Base-by-base conservation (phyloP, 2,888 invertebrate genomes). In the Ecdyonurus torrentis region DNA sequence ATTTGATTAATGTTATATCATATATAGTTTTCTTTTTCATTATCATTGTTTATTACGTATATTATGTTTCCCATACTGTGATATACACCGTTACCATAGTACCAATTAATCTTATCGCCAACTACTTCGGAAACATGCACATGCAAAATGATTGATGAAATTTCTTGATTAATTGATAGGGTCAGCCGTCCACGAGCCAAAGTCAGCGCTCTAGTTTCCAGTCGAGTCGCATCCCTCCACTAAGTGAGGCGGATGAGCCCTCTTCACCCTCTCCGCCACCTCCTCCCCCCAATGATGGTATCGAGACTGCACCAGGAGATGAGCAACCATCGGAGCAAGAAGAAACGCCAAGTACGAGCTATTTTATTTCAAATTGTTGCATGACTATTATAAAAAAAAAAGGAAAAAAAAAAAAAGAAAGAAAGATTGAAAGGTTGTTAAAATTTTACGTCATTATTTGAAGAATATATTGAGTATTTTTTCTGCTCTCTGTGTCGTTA, bases 221-320 rank as follows among this genome's bases (percentile, higher is more conserved):
- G 59, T 63, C 63, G 2, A 24, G 52, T 63, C 63, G 63, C 23
- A 63, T 63, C 23, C 63, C 63, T 59, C 63, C 63, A 19, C 50
- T 63, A 23, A 63, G 59, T 19, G 63, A 63, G 58, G 63, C 58
- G 1, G 63, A 63, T 18, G 63, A 63, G 24, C 63, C 63, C 20
- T 24, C 25, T 3, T 10, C 63, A 7, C 59, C 63, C 1, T 20
- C 52, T 5, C 58, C 63, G 19, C 58, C 58, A 15, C 52, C 63
- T 25, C 63, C 63, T 15, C 58, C 63, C 1, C 61, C 60, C 19
- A 23, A 59, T n/a, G 61, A 24, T 19, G 52, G 25, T 20, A 55
- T 50, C 25, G 61, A 25, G 60, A 61, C 63, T 58, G 67, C 69
- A 59, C 67, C 69, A 25, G 63, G 67, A 58, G 69, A 67, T 1